Evolutionary conservation across 2,888 invertebrate genomes (phyloP), one percentile per base, ranked within the genome.

Genomic region (Rotaria socialis): DNA sequence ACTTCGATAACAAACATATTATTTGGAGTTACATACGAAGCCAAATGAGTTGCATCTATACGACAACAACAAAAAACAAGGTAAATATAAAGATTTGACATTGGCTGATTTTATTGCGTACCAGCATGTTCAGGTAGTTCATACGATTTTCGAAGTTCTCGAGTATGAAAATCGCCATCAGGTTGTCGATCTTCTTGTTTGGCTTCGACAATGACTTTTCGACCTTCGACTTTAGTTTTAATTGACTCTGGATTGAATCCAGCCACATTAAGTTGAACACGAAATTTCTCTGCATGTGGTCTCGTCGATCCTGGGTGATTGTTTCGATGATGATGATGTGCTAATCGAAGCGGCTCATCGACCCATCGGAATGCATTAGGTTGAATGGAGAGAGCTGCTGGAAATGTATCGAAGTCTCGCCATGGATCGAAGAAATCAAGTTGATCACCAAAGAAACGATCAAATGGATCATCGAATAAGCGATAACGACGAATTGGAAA

Each of bases 231-330:
- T 11, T 14, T 50, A 11, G 84, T 50, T 84, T 84, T 84, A 19
- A 84, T 27, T 14, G 43, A n/a, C 47, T 84, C 84, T 8, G 43
- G 43, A 50, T 84, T 84, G n/a, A 84, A 84, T 4, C 84, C 84
- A 50, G 84, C 43, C 0, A 84, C 47, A 50, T 84, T 84, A 14
- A 84, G 43, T 43, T 43, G 43, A 2, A 47, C 47, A 10, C 84
- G 84, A 47, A 50, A 84, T 47, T 84, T 84, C 19, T 84, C 84
- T 50, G 84, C 47, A 43, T 50, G 84, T n/a, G 84, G 84, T 47
- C 8, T 8, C 4, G n/a, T 16, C 7, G 67, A 35, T 67, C 2
- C 16, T 67, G 67, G 67, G 14, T 67, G 27, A 35, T 0, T 27
- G 8, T 50, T 4, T 3, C 3, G 4, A 14, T 67, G 67, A 27